Evolutionary conservation across 1,140 invertebrate genomes (phyloP), one percentile per base, ranked within the genome.

Genomic region (Drosophila gunungcola): DNA sequence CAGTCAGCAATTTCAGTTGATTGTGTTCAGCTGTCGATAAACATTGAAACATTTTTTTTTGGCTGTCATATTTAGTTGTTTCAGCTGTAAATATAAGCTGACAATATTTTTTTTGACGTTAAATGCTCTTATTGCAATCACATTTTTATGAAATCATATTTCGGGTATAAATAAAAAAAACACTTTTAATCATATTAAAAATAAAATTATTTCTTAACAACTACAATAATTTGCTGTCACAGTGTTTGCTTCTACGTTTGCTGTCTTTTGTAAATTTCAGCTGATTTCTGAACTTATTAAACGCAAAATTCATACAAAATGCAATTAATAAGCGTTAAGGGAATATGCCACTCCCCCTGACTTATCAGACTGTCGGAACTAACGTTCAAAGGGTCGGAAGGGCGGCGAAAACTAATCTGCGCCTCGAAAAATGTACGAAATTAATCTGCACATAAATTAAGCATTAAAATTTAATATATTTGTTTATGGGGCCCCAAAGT

Each of bases 391-490:
- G 49, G 9, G 45, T 11, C 12, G 43, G 27, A 13, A 16, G 55
- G 49, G 27, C 10, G 64, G 43, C 29, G n/a, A 25, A 62, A 78
- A 78, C 73, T 78, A 78, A 78, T 78, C 75, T 78, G 65, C 65
- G 57, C 65, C 67, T 65, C 73, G 73, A 75, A 78, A 78, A 78
- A 78, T 78, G 75, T 78, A 77, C 74, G 76, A 78, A 78, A 78
- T 78, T 78, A 78, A 78, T 78, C 76, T 78, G 74, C 65, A 65
- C 76, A 78, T 78, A 78, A 78, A 78, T 78, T 72, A 78, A 78
- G 74, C 76, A 78, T 78, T 78, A 78, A 78, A 78, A 78, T 78
- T 78, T 78, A 78, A 78, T 78, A 78, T 78, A 78, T 78, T 78
- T 78, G 75, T 78, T 78, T 78, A 78, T 78, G 75, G 74, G 53